These are phyloP conservation scores for Cephalotes varians DNA, from an alignment of 2,888 invertebrate species.

Conservation along the genomic window DNA sequence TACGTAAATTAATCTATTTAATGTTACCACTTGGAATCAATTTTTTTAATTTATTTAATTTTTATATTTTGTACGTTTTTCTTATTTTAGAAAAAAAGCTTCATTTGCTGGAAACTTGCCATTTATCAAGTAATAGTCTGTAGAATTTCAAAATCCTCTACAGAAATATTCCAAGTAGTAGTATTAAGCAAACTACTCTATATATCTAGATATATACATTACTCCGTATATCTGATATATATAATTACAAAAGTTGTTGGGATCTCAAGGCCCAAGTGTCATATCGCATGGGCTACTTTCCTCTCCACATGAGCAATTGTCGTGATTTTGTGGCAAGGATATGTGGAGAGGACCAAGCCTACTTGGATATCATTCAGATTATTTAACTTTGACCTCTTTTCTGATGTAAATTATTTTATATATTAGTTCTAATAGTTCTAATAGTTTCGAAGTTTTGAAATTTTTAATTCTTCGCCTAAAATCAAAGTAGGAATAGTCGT, in stretches of 20 bases:
- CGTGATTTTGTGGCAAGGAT: not conserved
- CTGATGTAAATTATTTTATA: not conserved
- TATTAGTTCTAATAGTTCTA: not conserved
- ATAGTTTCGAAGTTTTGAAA: not conserved
- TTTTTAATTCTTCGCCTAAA: not conserved
- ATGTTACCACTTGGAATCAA: slow-evolving; percentile 2
- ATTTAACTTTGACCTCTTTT: not conserved
- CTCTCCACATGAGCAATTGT: not conserved
- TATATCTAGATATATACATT: no score
- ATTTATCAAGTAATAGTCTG: slow-evolving; percentile 2
- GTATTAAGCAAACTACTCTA: not conserved
- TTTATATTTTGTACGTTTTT: not conserved
- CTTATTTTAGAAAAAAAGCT: not conserved
- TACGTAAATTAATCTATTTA: not conserved
- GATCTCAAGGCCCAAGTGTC: not conserved
- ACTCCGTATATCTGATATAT: no score
- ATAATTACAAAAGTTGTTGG: no score
- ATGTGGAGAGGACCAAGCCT: not conserved
- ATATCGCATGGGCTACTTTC: not conserved
- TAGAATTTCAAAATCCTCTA: not conserved
- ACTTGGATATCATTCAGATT: not conserved
- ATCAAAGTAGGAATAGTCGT: not conserved
- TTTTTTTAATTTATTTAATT: not conserved
- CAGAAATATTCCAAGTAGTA: not conserved
- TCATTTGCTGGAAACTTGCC: not conserved